Conservation (phyloP, 2,113 vertebrate species). For the Tursiops truncatus region DNA sequence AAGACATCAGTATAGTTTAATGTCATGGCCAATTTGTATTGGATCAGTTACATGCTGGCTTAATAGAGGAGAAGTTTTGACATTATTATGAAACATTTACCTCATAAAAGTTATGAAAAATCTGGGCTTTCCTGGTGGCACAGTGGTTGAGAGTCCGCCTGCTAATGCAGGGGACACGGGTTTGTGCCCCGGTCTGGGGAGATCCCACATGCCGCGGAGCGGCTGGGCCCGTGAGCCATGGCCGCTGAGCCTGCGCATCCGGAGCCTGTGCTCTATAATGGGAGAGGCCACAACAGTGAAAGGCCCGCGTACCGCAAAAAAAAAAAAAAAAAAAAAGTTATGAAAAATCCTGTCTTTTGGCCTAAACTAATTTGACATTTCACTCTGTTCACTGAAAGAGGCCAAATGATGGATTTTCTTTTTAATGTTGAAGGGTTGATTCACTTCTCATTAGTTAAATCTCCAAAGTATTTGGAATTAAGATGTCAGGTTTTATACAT, state of each 20-base stretch:
- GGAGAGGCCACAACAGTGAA: too few species aligned
- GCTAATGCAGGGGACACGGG: too few species aligned
- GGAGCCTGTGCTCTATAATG: too few species aligned
- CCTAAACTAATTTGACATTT: conserved; percentile 75
- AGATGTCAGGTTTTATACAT: conserved; percentile 76
- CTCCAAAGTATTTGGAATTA: conserved; percentile 72
- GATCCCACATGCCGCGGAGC: too few species aligned
- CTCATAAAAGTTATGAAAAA: conserved; percentile 64
- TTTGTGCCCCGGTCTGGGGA: accelerated
- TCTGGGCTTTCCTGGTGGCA: neutral
- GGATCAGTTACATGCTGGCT: conserved; percentile 36
- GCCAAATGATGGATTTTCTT: conserved; percentile 71
- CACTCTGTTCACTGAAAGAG: conserved; percentile 52
- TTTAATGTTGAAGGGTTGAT: conserved; percentile 68
- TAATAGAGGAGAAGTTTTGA: conserved; percentile 66
- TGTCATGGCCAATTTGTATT: conserved; percentile 48
- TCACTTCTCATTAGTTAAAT: conserved; percentile 77
- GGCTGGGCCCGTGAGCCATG: too few species aligned
- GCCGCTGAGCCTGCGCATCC: too few species aligned
- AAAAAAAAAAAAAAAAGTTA: conserved; percentile 8
- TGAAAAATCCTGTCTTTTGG: conserved; percentile 45
- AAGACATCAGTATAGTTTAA: conserved; percentile 59
- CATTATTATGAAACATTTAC: conserved; percentile 72
- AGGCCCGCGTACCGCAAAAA: too few species aligned
- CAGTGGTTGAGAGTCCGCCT: too few species aligned